These are phyloP conservation scores for Ichneumoninae sp. DNA, from an alignment of 2,888 invertebrate genomes.

Conservation along the genomic window DNA sequence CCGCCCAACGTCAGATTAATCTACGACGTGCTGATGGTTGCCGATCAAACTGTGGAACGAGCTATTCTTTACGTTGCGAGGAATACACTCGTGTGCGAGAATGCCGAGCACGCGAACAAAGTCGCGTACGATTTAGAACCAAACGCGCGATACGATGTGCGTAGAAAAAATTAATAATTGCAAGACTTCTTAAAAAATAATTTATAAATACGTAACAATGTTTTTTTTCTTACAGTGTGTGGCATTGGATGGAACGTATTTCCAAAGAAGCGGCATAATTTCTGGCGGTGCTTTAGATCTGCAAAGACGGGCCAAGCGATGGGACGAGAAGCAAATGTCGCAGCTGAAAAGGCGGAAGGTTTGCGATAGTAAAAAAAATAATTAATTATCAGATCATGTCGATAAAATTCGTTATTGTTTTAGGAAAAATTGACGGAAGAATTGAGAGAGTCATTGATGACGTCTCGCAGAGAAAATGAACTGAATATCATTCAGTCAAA, in stretches of 20 bases:
- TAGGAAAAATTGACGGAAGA: slow-evolving; percentile 96
- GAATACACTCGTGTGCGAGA: slow-evolving; percentile 99
- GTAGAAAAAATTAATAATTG: slow-evolving; percentile 68
- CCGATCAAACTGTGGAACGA: slow-evolving; percentile 91
- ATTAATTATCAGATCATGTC: background rate
- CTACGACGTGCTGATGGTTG: slow-evolving; percentile 97
- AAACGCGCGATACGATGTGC: slow-evolving; percentile 92
- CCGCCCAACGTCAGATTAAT: slow-evolving; percentile 98
- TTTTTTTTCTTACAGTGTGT: slow-evolving; percentile 89
- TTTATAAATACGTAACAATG: background rate
- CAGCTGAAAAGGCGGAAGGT: slow-evolving; percentile 95
- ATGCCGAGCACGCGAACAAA: slow-evolving; percentile 98
- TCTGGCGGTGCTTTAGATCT: slow-evolving; percentile 98
- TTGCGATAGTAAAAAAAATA: slow-evolving; percentile 56
- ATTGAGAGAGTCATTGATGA: slow-evolving; percentile 96
- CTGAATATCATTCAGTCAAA: slow-evolving; percentile 98
- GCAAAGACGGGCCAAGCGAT: slow-evolving; percentile 98
- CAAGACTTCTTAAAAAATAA: background rate
- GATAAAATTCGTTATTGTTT: slow-evolving; percentile 64
- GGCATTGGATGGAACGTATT: slow-evolving; percentile 99
- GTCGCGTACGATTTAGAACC: slow-evolving; percentile 96
- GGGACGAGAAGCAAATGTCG: slow-evolving; percentile 99
- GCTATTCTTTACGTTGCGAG: slow-evolving; percentile 99
- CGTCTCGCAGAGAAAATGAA: slow-evolving; percentile 98
- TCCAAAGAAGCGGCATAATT: slow-evolving; percentile 99